These are phyloP conservation scores for Poecilus cupreus DNA, from an alignment of 2,888 invertebrate species.

Conservation along the genomic window DNA sequence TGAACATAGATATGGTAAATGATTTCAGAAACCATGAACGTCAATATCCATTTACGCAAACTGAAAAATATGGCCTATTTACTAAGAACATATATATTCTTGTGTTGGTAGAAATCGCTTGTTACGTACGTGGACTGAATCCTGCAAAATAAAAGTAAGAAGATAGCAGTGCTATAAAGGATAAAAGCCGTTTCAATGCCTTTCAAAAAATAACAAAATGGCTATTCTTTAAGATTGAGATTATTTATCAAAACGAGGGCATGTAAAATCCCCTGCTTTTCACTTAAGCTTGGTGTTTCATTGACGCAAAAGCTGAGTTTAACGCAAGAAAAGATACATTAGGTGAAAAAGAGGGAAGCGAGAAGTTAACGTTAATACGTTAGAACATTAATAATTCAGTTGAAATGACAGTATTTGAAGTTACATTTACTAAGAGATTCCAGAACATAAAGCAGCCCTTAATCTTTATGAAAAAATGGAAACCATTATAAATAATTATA, in stretches of 20 bases:
- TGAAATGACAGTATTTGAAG: neutral
- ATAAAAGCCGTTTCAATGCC: slow-evolving; percentile 7
- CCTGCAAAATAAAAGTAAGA: neutral
- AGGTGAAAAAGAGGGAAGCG: neutral
- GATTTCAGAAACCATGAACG: too few relatives aligned
- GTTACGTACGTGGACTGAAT: slow-evolving; percentile 32
- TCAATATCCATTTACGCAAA: neutral
- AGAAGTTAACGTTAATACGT: neutral
- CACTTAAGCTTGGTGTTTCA: slow-evolving; percentile 18
- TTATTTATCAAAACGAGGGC: slow-evolving; percentile 21
- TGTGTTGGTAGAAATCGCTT: slow-evolving; percentile 27
- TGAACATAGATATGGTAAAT: too few relatives aligned
- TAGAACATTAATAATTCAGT: neutral
- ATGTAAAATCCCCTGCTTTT: neutral
- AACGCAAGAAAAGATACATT: neutral
- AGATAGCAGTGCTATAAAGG: slow-evolving; percentile 4
- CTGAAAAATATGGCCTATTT: slow-evolving; percentile 26
- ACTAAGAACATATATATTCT: slow-evolving; percentile 8
- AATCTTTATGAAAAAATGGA: too few relatives aligned
- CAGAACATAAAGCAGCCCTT: too few relatives aligned
- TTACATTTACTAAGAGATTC: too few relatives aligned
- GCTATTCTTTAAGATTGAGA: slow-evolving; percentile 36
- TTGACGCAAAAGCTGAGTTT: neutral
- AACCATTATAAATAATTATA: too few relatives aligned
- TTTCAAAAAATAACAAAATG: slow-evolving; percentile 46